A percentile compares a stretch with the other conserved stretches of the same genome.
Conservation (phyloP, 2,888 invertebrate genomes). For the Dolichomitus sp. region DNA sequence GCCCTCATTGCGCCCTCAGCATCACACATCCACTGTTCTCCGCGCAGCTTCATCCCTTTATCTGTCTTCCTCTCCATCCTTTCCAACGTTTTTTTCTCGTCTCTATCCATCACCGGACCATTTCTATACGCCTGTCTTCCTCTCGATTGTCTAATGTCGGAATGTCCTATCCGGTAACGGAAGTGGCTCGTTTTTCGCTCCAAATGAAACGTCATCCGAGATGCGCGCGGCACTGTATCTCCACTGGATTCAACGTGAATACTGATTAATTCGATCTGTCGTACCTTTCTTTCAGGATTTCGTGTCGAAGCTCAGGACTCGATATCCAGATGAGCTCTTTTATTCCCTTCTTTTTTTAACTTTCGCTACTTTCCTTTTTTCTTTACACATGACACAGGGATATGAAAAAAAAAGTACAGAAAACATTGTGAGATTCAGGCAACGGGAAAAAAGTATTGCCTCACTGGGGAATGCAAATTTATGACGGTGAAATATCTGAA, state of each 20-base stretch:
- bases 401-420: neutral
- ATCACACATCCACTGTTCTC: conserved; percentile 39
- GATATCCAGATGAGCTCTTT: neutral
- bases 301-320: neutral
- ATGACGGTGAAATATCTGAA: too few species aligned
- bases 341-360: neutral
- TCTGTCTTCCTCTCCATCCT: conserved; percentile 25
- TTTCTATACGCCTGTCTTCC: conserved; percentile 30
- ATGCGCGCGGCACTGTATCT: neutral
- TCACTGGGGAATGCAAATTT: too few species aligned
- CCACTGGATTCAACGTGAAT: conserved; percentile 15
- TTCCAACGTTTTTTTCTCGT: conserved; percentile 24
- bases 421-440: neutral
- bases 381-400: too few species aligned
- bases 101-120: conserved; percentile 44
- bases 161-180: conserved; percentile 49
- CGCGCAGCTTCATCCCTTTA: neutral
- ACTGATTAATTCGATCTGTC: conserved; percentile 48
- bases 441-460: too few species aligned
- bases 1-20: conserved; percentile 56
- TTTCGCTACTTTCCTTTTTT: too few species aligned
- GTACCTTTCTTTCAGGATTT: neutral
- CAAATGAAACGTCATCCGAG: conserved; percentile 56
- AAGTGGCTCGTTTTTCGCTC: conserved; percentile 49
- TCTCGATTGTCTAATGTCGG: conserved; percentile 37